Evolutionary conservation across 92 coral and sea anemone species (phyloP), one percentile per base, ranked within the genome.

Genomic region (Ricordea florida): DNA sequence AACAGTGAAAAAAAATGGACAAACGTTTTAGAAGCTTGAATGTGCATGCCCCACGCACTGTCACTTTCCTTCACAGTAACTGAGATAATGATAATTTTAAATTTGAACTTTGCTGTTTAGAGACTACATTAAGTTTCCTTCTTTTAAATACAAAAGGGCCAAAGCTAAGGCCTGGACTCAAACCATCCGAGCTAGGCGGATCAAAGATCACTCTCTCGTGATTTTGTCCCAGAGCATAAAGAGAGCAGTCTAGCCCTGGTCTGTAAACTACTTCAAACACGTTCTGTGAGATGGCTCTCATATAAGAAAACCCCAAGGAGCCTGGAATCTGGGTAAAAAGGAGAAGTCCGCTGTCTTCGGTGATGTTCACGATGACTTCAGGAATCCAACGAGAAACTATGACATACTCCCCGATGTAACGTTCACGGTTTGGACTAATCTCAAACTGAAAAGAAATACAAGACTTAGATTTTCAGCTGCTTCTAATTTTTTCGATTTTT

Each of bases 201-300:
- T 83, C 72, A 47, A 96, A 96, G 3, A 44, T 53, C 51, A 96
- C 72, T 53, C 86, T 76, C 72, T 96, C 97, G 56, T 90, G 93
- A 72, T 96, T 85, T 49, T 96, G 99, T 0, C 97, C 99, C 67
- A 96, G 51, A 4, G 96, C 96, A 27, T 96, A 92, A 1, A 72
- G 85, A 18, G 60, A 63, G 53, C 99, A 96, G 8, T 88, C 63
- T 47, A 91, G 67, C 26, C 99, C 99, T 41, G 84, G 48, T 45
- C 91, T 80, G 67, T 96, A 96, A 47, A 96, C 84, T 20, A 96
- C 80, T 38, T 96, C 96, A 21, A 96, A 83, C 31, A 62, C 66
- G 16, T 80, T 86, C 10, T 43, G 79, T 33, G 81, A 53, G 40
- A 75, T 38, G 37, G 72, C 88, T 37, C 85, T 96, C 14, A 96